phyloP scores from a whole-genome alignment of 2,113 vertebrate species.

The Oxyruncus cristatus region DNA sequence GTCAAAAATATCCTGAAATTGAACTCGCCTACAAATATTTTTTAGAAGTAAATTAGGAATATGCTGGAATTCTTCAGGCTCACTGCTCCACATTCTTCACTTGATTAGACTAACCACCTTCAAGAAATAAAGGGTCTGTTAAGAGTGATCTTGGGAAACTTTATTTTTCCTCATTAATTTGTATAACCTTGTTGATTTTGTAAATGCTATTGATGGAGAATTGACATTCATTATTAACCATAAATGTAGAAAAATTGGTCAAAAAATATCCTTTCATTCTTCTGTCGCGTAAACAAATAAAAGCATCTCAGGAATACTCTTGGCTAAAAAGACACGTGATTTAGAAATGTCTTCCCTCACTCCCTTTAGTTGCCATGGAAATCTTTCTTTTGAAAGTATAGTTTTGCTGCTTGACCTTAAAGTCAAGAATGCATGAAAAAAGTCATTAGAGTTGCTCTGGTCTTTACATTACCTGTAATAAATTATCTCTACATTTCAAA shows the following conservation, averaged over 20 bases:
- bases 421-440: background rate
- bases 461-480: background rate
- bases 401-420: background rate
- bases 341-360: background rate
- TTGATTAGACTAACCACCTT: background rate
- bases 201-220: background rate
- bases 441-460: background rate
- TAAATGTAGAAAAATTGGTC: background rate
- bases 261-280: background rate
- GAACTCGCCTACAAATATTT: background rate
- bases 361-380: slow-evolving; percentile 49
- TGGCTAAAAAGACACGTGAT: background rate
- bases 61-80: background rate
- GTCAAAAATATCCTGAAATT: background rate
- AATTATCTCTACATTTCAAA: background rate
- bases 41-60: background rate
- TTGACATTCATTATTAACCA: background rate
- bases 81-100: background rate
- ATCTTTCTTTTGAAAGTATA: background rate
- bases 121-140: background rate
- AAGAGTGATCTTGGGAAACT: background rate
- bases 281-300: background rate
- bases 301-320: background rate
- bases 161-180: background rate
- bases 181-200: background rate